Percentiles rank a stretch among this genome's conserved stretches.
Conservation (phyloP, 53 echinoderm and acorn worm species). For the Hippasteria phrygiana region DNA sequence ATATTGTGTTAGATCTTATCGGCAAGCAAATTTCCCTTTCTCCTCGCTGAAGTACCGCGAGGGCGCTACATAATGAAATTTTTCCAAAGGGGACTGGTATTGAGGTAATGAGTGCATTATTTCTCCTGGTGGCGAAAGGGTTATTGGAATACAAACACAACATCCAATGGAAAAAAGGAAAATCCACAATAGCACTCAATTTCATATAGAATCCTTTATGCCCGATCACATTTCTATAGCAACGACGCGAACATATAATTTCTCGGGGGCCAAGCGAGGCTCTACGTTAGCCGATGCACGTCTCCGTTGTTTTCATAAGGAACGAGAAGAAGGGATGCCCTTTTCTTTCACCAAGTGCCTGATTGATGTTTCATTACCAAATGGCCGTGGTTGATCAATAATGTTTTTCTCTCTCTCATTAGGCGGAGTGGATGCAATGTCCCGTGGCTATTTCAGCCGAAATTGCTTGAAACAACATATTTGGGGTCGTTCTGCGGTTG, state of each 20-base stretch:
- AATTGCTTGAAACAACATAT: no score
- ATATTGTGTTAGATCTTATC: no score
- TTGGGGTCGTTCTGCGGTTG: no score
- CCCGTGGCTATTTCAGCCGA: not conserved
- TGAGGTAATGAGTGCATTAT: no score
- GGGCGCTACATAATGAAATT: no score
- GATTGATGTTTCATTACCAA: slow-evolving; percentile 1
- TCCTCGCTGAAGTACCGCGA: no score
- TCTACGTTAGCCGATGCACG: not conserved
- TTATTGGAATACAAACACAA: no score
- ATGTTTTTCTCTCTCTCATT: not conserved
- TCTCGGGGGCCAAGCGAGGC: not conserved
- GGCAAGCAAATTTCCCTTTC: no score
- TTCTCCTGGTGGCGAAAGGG: no score
- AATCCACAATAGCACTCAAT: no score
- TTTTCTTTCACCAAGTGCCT: not conserved
- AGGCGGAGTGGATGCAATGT: not conserved
- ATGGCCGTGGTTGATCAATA: slow-evolving; percentile 12
- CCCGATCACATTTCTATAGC: not conserved
- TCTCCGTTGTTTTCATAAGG: not conserved
- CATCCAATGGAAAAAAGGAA: no score
- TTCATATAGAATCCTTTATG: not conserved
- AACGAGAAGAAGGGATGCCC: not conserved
- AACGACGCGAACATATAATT: not conserved
- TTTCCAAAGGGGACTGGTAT: no score